Percentiles rank a stretch among this genome's conserved stretches.
These are phyloP conservation scores for Anastrepha ludens DNA, from an alignment of 1,140 invertebrate species.

Conservation along the genomic window DNA sequence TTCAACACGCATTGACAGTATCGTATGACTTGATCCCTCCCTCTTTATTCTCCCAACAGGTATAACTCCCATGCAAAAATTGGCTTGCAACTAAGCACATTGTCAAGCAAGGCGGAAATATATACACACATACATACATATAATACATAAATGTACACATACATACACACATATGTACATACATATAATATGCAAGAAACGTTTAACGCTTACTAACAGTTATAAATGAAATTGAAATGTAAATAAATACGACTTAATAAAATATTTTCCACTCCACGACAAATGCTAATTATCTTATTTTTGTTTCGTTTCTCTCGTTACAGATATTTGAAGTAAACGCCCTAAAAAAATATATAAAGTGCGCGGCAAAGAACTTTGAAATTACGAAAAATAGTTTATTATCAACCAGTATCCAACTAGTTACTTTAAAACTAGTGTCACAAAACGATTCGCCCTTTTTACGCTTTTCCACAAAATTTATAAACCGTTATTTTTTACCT, in stretches of 20 bases:
- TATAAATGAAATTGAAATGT: no score
- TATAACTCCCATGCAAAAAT: background rate
- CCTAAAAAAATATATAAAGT: background rate
- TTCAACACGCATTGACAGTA: background rate
- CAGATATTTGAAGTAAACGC: conserved; percentile 29
- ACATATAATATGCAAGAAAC: background rate
- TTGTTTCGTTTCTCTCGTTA: background rate
- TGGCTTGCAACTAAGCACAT: background rate
- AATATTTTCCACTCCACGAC: background rate
- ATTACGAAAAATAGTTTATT: conserved; percentile 9
- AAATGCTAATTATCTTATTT: background rate
- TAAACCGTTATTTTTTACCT: background rate
- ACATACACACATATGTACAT: background rate
- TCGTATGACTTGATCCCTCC: conserved; percentile 1
- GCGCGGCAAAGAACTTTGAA: background rate
- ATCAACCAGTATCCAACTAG: background rate
- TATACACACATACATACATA: background rate
- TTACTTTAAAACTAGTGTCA: background rate
- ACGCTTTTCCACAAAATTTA: background rate
- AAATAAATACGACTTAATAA: background rate
- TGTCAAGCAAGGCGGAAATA: background rate
- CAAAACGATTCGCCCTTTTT: background rate
- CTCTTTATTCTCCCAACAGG: background rate
- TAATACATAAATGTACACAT: background rate
- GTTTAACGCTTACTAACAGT: background rate